phyloP scores from a whole-genome alignment of 2,113 vertebrate genomes.

The Ariopsis seemanni region DNA sequence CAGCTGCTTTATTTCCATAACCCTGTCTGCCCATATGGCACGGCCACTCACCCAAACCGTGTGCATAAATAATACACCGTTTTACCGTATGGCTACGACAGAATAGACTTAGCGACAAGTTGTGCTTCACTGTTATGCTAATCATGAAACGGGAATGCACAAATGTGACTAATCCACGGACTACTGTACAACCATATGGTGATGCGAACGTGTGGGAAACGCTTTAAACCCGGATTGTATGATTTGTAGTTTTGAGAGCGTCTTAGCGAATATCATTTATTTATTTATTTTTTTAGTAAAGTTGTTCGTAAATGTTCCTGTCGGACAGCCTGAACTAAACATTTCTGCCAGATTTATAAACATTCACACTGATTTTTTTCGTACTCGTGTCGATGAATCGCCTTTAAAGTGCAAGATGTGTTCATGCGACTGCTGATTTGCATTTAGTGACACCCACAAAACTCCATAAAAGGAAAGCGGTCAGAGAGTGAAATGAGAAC shows the following conservation, averaged over 20 bases:
- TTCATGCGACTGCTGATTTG: not conserved
- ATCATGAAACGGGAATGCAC: conserved; percentile 13
- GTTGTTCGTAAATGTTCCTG: not conserved
- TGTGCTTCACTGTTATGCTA: conserved; percentile 33
- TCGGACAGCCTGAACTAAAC: too few relatives aligned
- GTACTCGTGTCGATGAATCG: not conserved
- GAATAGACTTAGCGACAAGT: conserved; percentile 1
- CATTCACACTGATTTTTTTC: not conserved
- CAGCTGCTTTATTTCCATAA: conserved; percentile 56
- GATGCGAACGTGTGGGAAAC: not conserved
- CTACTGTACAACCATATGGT: conserved; percentile 44
- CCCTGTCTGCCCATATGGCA: conserved; percentile 38
- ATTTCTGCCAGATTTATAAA: not conserved
- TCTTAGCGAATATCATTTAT: too few relatives aligned
- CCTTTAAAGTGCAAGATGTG: not conserved
- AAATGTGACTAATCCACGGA: conserved; percentile 15
- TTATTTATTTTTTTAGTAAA: not conserved
- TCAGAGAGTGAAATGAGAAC: not conserved
- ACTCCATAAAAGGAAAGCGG: not conserved
- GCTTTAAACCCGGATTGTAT: not conserved
- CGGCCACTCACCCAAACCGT: conserved; percentile 5
- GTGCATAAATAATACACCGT: conserved; percentile 15
- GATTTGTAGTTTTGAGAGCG: not conserved
- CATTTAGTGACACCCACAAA: not conserved
- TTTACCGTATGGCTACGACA: conserved; percentile 29